phyloP scores from a whole-genome alignment of 2,888 invertebrate species.

The Zhuqinia jingwanae region DNA sequence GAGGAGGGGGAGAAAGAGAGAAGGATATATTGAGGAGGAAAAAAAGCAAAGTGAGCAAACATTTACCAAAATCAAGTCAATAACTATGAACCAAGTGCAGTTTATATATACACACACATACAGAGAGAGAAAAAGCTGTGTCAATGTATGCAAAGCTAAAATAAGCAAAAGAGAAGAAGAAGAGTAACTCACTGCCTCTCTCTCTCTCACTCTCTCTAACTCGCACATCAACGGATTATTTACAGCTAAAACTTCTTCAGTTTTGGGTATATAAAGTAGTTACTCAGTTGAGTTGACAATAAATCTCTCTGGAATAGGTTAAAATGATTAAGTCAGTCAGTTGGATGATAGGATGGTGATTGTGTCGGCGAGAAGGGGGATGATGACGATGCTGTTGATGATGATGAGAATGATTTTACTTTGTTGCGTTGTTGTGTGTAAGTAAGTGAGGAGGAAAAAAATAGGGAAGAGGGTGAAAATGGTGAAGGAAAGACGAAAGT shows the following conservation, averaged over 20 bases:
- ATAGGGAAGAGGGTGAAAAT: conserved; percentile 79
- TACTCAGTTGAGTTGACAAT: conserved; percentile 67
- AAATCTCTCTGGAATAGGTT: conserved; percentile 69
- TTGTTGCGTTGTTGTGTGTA: conserved; percentile 25
- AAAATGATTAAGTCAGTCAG: conserved; percentile 71
- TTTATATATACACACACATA: not conserved
- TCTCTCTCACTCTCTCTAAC: no score
- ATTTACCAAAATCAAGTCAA: conserved; percentile 68
- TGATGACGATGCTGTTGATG: conserved; percentile 10
- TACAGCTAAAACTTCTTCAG: conserved; percentile 44
- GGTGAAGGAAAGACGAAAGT: conserved; percentile 68
- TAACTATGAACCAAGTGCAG: conserved; percentile 31
- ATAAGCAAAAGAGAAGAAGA: no score
- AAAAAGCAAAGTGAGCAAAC: conserved; percentile 66
- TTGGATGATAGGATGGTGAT: conserved; percentile 80
- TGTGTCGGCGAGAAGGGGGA: conserved; percentile 80
- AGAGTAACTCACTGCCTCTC: not conserved
- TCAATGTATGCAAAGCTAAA: not conserved
- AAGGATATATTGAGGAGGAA: conserved; percentile 20
- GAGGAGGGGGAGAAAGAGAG: conserved; percentile 10
- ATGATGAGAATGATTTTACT: conserved; percentile 51
- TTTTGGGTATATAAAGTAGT: conserved; percentile 50
- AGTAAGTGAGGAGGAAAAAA: not conserved
- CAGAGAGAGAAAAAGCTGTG: conserved; percentile 5
- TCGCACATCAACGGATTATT: conserved; percentile 50